phyloP scores from a whole-genome alignment of 2,797 vertebrate species.

The Phaenicophaeus curvirostris region DNA sequence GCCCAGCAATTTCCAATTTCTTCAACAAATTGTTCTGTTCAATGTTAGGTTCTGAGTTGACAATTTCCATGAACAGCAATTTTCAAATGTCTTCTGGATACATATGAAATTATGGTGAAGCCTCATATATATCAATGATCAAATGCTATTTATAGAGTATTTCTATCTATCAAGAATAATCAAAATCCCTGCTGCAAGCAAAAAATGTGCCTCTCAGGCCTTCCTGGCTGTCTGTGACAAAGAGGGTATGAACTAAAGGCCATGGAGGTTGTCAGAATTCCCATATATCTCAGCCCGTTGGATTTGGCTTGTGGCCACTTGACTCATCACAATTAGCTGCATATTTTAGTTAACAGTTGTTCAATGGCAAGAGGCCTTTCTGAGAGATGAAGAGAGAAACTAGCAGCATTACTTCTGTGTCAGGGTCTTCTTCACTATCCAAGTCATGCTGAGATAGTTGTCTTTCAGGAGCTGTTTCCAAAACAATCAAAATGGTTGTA shows the following conservation, averaged over 20 bases:
- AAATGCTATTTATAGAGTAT: neutral
- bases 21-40: neutral
- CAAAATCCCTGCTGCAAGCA: neutral
- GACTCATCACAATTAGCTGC: neutral
- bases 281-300: neutral
- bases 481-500: neutral
- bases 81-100: neutral
- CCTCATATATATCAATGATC: neutral
- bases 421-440: neutral
- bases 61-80: neutral
- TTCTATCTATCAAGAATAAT: neutral
- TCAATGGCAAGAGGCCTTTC: neutral
- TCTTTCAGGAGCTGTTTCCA: neutral
- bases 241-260: neutral
- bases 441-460: neutral
- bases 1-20: neutral
- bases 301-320: neutral
- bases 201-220: rapidly evolving
- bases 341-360: neutral
- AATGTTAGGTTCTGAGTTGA: neutral
- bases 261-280: neutral
- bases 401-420: neutral
- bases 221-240: neutral
- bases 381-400: neutral
- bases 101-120: neutral